phyloP scores from a whole-genome alignment of 2,888 invertebrate species.

The Cephonodes hylas region DNA sequence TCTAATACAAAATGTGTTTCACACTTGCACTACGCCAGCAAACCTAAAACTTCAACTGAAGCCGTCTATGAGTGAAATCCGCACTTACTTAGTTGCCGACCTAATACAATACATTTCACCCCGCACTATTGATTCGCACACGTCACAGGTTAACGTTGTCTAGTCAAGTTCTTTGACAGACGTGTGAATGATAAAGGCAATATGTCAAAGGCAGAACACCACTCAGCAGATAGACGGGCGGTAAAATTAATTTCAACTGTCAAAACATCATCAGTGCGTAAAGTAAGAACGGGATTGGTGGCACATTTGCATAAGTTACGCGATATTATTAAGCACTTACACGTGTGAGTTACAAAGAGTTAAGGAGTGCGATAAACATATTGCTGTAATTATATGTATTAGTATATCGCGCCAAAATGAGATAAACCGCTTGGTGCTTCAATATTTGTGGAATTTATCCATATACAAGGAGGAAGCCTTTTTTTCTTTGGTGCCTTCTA shows the following conservation, averaged over 20 bases:
- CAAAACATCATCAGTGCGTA: slow-evolving; percentile 36
- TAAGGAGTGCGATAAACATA: background rate
- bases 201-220: slow-evolving; percentile 12
- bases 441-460: too few relatives aligned
- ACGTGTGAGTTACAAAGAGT: background rate
- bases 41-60: too few relatives aligned
- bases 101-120: too few relatives aligned
- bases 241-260: slow-evolving; percentile 40
- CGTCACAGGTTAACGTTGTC: background rate
- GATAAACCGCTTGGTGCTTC: too few relatives aligned
- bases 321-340: background rate
- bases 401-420: background rate
- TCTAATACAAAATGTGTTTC: too few relatives aligned
- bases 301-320: slow-evolving; percentile 54
- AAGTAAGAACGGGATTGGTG: slow-evolving; percentile 41
- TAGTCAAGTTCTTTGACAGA: slow-evolving; percentile 11
- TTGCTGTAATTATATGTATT: background rate
- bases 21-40: too few relatives aligned
- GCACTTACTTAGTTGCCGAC: too few relatives aligned
- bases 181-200: slow-evolving; percentile 14
- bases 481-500: too few relatives aligned
- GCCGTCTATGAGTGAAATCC: too few relatives aligned
- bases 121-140: background rate
- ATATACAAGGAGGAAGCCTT: too few relatives aligned
- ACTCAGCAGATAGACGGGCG: slow-evolving; percentile 16